Percentiles rank a stretch among this genome's conserved stretches.
These are phyloP conservation scores for Nematopogon swammerdamellus DNA, from an alignment of 2,888 invertebrate species.

Conservation along the genomic window DNA sequence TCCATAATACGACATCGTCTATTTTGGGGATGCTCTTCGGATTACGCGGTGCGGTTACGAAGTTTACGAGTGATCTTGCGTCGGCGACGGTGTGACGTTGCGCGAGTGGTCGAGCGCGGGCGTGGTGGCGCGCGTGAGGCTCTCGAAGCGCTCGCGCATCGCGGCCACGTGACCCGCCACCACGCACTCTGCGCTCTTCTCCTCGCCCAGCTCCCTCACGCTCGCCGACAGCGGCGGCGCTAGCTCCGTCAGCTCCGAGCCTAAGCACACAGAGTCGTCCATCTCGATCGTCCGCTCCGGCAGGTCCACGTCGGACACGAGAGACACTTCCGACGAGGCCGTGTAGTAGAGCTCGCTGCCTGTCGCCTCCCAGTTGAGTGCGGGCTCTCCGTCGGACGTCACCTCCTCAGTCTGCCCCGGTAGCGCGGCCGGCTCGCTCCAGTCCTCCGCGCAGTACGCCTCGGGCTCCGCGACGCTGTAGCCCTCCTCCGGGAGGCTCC, in stretches of 20 bases:
- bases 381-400: constrained; percentile 21
- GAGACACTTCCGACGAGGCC: constrained; percentile 39
- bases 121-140: constrained; percentile 42
- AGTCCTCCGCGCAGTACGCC: constrained; percentile 2
- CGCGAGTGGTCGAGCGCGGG: constrained; percentile 31
- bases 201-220: constrained; percentile 12
- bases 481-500: no score
- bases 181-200: constrained; percentile 26
- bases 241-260: not conserved
- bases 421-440: constrained; percentile 17
- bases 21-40: no score
- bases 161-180: constrained; percentile 50
- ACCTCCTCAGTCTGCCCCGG: constrained; percentile 11
- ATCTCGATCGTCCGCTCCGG: constrained; percentile 20
- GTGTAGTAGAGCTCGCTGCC: constrained; percentile 41
- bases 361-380: constrained; percentile 22
- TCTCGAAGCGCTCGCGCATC: constrained; percentile 49
- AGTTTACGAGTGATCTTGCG: not conserved
- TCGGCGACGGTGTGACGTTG: constrained; percentile 35
- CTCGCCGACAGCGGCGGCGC: not conserved
- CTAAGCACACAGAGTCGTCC: constrained; percentile 14
- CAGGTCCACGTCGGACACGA: constrained; percentile 30
- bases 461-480: constrained; percentile 1
- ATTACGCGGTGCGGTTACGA: no score
- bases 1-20: no score